Conservation (phyloP, 2,888 invertebrate genomes). For the Bruchidius siliquastri region DNA sequence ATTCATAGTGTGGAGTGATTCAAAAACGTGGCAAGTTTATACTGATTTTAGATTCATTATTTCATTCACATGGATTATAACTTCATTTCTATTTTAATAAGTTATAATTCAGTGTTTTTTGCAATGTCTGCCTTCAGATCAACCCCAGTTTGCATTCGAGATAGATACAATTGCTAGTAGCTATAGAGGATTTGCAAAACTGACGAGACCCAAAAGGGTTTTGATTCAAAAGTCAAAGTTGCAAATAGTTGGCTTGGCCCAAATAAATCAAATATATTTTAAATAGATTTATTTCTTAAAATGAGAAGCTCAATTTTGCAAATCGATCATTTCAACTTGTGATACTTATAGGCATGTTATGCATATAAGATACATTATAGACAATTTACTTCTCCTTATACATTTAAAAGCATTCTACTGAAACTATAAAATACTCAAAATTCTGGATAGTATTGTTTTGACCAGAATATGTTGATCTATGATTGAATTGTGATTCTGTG, state of each 20-base stretch:
- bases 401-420: too few relatives aligned
- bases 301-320: neutral
- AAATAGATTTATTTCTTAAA: neutral
- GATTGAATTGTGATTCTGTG: too few relatives aligned
- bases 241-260: too few relatives aligned
- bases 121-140: neutral
- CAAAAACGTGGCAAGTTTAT: too few relatives aligned
- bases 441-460: neutral
- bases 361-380: neutral
- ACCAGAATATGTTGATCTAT: neutral
- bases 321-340: neutral
- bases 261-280: too few relatives aligned
- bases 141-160: neutral
- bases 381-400: too few relatives aligned
- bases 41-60: too few relatives aligned
- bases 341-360: neutral
- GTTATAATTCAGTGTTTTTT: neutral
- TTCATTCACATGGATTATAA: too few relatives aligned
- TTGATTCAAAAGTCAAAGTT: too few relatives aligned
- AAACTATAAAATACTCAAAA: too few relatives aligned
- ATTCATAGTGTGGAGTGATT: too few relatives aligned
- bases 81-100: too few relatives aligned
- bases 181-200: neutral
- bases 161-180: neutral
- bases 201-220: neutral